Conservation (phyloP, 2,888 invertebrate genomes). For the Lasioglossum lativentre region DNA sequence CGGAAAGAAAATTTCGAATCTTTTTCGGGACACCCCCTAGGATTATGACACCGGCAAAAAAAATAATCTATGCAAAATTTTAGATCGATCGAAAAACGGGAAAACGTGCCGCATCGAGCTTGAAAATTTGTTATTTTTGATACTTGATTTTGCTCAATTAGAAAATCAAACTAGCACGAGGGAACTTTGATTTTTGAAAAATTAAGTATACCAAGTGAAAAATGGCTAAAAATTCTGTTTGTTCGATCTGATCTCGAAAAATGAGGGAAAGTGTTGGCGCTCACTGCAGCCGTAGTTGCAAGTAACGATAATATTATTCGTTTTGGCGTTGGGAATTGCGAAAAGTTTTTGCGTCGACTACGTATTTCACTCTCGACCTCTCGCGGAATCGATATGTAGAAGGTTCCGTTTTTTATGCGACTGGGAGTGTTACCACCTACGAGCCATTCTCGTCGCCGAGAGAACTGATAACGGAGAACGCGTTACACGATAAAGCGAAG, state of each 20-base stretch:
- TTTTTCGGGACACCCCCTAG: no score
- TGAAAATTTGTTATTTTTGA: no score
- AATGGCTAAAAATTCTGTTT: background rate
- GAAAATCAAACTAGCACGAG: no score
- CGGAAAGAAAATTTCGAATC: no score
- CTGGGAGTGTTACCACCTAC: constrained; percentile 42
- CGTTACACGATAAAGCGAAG: constrained; percentile 34
- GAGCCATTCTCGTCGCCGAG: constrained; percentile 33
- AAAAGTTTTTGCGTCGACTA: constrained; percentile 1
- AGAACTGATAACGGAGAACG: constrained; percentile 27
- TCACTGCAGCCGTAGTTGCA: background rate
- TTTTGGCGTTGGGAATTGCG: background rate
- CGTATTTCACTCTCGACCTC: constrained; percentile 28
- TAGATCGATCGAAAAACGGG: no score
- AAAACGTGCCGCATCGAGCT: no score
- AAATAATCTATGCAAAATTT: no score
- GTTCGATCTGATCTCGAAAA: background rate
- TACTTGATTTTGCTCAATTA: no score
- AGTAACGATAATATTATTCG: background rate
- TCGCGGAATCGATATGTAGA: constrained; percentile 31
- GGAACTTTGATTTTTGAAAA: background rate
- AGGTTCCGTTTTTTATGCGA: background rate
- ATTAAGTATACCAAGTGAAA: background rate
- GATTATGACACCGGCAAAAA: no score
- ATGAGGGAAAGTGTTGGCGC: no score